Base-by-base conservation (phyloP, 2,797 vertebrate genomes). In the Anguilla marmorata region DNA sequence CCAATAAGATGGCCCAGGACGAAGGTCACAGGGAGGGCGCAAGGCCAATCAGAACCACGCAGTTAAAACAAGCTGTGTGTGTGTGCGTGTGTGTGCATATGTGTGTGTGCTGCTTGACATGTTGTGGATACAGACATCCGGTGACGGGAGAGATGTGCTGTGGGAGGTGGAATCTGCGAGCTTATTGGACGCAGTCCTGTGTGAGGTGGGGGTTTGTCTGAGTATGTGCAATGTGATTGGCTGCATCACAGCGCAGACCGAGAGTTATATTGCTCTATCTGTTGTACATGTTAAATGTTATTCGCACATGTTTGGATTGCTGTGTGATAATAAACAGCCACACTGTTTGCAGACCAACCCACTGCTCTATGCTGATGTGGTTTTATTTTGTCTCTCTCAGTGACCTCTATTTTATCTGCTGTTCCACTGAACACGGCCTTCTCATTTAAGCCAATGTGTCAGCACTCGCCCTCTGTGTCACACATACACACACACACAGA, bases 351-450 rank as follows among this genome's bases (percentile, higher is more conserved):
- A 76, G 33, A 12, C 72, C 72, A 6, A 3, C 72, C 30, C 12
- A 4, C 14, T 74, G 69, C 14, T 74, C 27, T 14, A 14, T 30
- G 14, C 74, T 37, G n/a, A 8, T 4, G 3, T 66, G n/a, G 5
- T 66, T 37, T 76, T 76, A 41, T 41, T 37, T 76, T 41, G 0
- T 6, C 33, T 33, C 30, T 76, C 16, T 4, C 82, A 21, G 6
- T 84, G 48, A 50, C 56, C 76, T 66, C 37, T 66, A 84, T 88
- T 83, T 86, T 76, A 84, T 33, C 21, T 27, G 4, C 54, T 60
- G 85, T 86, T 88, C 52, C 76, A 41, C 79, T 86, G 45, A 52
- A n/a, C 74, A 80, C 66, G 19, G 87, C 84, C 60, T 16, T 63
- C 60, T 63, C 80, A 82, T 54, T n/a, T 85, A 74, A 79, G 69